phyloP scores from a whole-genome alignment of 2,113 vertebrate genomes.

The Mobula hypostoma region DNA sequence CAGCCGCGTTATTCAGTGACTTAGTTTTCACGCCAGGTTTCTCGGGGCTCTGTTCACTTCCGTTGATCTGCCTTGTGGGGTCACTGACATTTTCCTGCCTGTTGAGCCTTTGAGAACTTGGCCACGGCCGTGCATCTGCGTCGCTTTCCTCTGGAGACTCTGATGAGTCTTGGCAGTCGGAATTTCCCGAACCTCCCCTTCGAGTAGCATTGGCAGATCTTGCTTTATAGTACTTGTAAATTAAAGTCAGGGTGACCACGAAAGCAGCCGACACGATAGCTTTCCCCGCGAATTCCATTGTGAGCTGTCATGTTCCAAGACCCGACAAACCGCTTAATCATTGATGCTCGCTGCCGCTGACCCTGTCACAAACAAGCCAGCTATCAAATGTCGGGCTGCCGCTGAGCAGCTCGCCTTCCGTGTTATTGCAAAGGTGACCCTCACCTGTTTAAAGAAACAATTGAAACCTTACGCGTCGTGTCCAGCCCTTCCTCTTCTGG shows the following conservation, averaged over 20 bases:
- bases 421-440: background rate
- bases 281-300: conserved; percentile 10
- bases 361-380: background rate
- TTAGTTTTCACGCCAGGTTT: background rate
- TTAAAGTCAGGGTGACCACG: background rate
- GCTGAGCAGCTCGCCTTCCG: background rate
- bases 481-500: background rate
- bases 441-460: background rate
- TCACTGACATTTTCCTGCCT: too few species aligned
- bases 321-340: background rate
- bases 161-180: background rate
- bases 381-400: background rate
- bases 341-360: background rate
- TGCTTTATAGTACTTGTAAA: background rate
- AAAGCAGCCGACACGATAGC: conserved; percentile 20
- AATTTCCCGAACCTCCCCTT: background rate
- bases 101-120: background rate
- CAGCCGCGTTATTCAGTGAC: background rate
- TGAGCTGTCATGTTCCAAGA: background rate
- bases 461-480: background rate
- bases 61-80: background rate
- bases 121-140: background rate
- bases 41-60: background rate
- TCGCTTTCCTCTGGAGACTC: background rate
- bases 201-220: background rate